These are phyloP conservation scores for Galerucella calmariensis DNA, from an alignment of 2,888 invertebrate genomes.

Conservation along the genomic window DNA sequence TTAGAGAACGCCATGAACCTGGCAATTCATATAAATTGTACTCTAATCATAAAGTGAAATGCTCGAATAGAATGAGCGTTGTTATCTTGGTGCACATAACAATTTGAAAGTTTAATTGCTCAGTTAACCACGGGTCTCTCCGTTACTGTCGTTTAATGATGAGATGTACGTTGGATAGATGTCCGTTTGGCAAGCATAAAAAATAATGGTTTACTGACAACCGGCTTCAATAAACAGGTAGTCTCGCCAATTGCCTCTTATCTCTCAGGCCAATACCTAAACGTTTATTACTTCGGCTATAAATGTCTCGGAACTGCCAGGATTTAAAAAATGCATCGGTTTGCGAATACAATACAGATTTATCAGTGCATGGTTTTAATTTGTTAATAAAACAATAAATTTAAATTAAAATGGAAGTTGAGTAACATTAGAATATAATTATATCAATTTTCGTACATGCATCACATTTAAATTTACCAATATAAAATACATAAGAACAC, in stretches of 20 bases:
- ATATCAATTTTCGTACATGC: neutral
- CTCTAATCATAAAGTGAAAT: constrained; percentile 61
- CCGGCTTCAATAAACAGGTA: constrained; percentile 27
- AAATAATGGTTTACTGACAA: constrained; percentile 38
- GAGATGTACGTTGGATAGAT: constrained; percentile 49
- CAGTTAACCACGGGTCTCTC: constrained; percentile 61
- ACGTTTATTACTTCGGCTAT: constrained; percentile 9
- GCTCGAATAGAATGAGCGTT: constrained; percentile 58
- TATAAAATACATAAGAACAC: too few species aligned
- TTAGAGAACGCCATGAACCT: constrained; percentile 47
- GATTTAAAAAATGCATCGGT: neutral
- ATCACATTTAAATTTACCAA: too few species aligned
- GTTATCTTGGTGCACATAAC: constrained; percentile 60
- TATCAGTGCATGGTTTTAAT: neutral
- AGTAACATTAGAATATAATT: neutral
- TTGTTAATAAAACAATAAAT: neutral
- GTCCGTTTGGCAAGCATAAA: constrained; percentile 36
- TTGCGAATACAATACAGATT: neutral
- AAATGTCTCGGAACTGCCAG: neutral
- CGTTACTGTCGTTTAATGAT: constrained; percentile 61
- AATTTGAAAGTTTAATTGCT: constrained; percentile 63
- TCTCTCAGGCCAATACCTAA: constrained; percentile 14
- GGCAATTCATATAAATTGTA: constrained; percentile 59
- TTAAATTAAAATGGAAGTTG: neutral
- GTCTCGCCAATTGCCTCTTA: constrained; percentile 22